A percentile compares a stretch with the other conserved stretches of the same genome.
Evolutionary conservation across 2,888 invertebrate species (phyloP).

Genomic region (Philaethria dido): DNA sequence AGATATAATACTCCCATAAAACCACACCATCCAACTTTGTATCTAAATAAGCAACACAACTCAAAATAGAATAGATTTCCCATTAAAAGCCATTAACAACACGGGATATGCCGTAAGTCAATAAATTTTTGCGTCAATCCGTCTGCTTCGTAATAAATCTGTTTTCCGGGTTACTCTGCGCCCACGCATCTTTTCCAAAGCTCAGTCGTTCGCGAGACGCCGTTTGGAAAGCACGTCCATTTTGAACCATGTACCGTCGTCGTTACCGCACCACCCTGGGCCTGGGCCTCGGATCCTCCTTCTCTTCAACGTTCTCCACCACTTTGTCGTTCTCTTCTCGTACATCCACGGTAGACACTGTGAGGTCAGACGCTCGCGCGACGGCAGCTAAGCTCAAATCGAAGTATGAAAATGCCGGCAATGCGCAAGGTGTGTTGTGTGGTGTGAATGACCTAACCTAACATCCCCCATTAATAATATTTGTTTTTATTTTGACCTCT

Average conservation of each 20-base stretch:
- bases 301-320: conserved; percentile 73
- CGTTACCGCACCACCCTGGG: conserved; percentile 78
- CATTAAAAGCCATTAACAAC: conserved; percentile 23
- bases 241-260: conserved; percentile 68
- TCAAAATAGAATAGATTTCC: not conserved
- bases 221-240: conserved; percentile 55
- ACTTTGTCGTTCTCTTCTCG: conserved; percentile 57
- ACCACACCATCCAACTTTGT: not conserved
- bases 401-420: conserved; percentile 78
- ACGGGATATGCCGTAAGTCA: conserved; percentile 26
- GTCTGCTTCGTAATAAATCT: conserved; percentile 72
- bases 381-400: conserved; percentile 79
- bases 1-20: not conserved
- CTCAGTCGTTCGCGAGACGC: conserved; percentile 65
- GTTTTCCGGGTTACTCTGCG: conserved; percentile 75
- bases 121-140: conserved; percentile 51
- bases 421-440: conserved; percentile 74
- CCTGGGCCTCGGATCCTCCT: conserved; percentile 73
- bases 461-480: not conserved
- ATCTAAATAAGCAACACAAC: not conserved
- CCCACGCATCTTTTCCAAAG: conserved; percentile 53
- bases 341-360: conserved; percentile 56
- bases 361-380: conserved; percentile 75
- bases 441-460: conserved; percentile 27
- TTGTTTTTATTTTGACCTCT: not conserved